Base-by-base conservation (phyloP, 2,888 invertebrate species). In the Pristionchus arcanus region DNA sequence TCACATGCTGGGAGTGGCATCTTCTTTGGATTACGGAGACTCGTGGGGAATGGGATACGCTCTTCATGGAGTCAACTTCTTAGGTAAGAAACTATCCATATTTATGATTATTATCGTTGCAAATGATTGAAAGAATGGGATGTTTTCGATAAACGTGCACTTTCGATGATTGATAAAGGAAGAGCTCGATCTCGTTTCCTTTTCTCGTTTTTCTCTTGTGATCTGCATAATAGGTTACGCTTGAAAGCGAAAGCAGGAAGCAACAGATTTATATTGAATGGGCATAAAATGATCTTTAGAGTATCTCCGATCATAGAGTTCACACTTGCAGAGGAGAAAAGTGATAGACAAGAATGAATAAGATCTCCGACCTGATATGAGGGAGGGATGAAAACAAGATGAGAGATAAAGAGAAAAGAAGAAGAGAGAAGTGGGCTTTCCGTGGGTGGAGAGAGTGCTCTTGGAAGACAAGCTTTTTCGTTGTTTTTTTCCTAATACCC, bases 31-130 rank as follows among this genome's bases (percentile, higher is more conserved):
- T 90, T 92, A 90, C 63, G 92, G 92, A 15, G 92, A 92, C 85
- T 91, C 91, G 0, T 92, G 92, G 92, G 92, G 92, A 25, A 90
- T 91, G 42, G 92, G 92, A 31, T 92, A 92, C 42, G 92, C 91
- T 53, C 90, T 92, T 37, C 92, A 92, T 55, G 92, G 92, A 31
- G 92, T 92, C 74, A 92, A 92, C 53, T 92, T 92, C 88, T 86
- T 92, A 15, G 91, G 92, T 92, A 55, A 86, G 71, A 5, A 28
- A 25, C 1, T 55, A 49, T 53, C 83, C 28, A 16, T 21, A 19
- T 34, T 74, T 74, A 2, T 34, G 11, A 37, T 49, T 49, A 37
- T 74, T 74, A 13, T 34, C 1, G 13, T 49, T 2, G 31, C 28
- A 63, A 63, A 19, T 25, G 55, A 59, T 31, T 34, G 37, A 55